These are phyloP conservation scores for Drosophila parthenogenetica DNA, from an alignment of 2,888 invertebrate species.

Conservation along the genomic window DNA sequence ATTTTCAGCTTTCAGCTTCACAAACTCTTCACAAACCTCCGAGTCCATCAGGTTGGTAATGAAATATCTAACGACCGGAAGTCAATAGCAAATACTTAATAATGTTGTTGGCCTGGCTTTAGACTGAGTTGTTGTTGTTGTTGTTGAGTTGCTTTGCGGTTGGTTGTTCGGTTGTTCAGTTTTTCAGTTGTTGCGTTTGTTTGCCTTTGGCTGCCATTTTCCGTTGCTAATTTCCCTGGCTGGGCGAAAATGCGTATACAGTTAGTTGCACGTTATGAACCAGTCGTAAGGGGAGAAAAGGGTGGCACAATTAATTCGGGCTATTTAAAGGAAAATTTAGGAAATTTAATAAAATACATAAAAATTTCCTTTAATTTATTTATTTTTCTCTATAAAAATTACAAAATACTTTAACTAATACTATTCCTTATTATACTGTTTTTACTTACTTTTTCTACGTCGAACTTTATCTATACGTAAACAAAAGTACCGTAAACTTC, in stretches of 20 bases:
- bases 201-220: conserved; percentile 63
- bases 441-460: too few species aligned
- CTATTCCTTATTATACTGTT: too few species aligned
- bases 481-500: too few species aligned
- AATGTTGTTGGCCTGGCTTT: conserved; percentile 68
- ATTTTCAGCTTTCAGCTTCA: conserved; percentile 3
- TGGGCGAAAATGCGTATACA: conserved; percentile 37
- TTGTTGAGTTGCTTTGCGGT: conserved; percentile 61
- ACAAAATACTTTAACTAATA: too few species aligned
- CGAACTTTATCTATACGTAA: too few species aligned
- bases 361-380: too few species aligned
- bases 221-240: conserved; percentile 58
- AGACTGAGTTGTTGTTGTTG: conserved; percentile 24
- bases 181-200: conserved; percentile 35
- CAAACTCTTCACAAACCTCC: conserved; percentile 5
- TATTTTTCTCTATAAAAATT: too few species aligned
- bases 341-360: too few species aligned
- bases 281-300: too few species aligned
- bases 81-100: conserved; percentile 82
- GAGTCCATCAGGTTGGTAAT: conserved; percentile 70
- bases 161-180: conserved; percentile 35
- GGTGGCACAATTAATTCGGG: too few species aligned
- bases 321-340: too few species aligned
- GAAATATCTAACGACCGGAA: conserved; percentile 83
- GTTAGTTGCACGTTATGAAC: background rate